phyloP scores from a whole-genome alignment of 2,888 invertebrate species.

The Trachelus tabidus region DNA sequence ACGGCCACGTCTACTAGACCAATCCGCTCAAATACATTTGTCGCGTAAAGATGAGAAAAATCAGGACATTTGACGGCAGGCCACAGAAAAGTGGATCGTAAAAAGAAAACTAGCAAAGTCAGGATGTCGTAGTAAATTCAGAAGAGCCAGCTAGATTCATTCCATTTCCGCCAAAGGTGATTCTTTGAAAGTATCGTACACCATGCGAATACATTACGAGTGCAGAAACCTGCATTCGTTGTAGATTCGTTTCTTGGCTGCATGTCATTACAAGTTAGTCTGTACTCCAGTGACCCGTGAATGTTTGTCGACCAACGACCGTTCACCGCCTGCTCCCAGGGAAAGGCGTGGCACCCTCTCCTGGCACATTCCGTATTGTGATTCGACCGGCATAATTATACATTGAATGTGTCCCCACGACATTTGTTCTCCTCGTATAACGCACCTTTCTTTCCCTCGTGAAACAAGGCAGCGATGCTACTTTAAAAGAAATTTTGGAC shows the following conservation, averaged over 20 bases:
- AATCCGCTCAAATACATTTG: too few relatives aligned
- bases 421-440: constrained; percentile 31
- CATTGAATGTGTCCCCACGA: constrained; percentile 21
- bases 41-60: too few relatives aligned
- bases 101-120: not conserved
- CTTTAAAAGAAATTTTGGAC: not conserved
- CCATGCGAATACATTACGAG: constrained; percentile 37
- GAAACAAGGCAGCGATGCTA: not conserved
- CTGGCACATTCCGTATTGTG: constrained; percentile 50
- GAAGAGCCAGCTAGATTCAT: not conserved
- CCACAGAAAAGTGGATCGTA: not conserved
- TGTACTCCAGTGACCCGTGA: constrained; percentile 63
- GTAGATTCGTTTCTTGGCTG: constrained; percentile 34
- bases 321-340: constrained; percentile 52
- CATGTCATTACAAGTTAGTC: constrained; percentile 46
- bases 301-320: constrained; percentile 55
- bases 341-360: constrained; percentile 61
- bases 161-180: not conserved
- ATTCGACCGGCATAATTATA: constrained; percentile 36
- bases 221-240: constrained; percentile 36
- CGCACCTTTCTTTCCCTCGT: not conserved
- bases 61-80: not conserved
- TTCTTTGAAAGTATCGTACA: constrained; percentile 3
- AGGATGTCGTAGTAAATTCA: not conserved
- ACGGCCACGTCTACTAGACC: not conserved